Conservation (phyloP, 2,797 vertebrate species). For the Chromis chromis region DNA sequence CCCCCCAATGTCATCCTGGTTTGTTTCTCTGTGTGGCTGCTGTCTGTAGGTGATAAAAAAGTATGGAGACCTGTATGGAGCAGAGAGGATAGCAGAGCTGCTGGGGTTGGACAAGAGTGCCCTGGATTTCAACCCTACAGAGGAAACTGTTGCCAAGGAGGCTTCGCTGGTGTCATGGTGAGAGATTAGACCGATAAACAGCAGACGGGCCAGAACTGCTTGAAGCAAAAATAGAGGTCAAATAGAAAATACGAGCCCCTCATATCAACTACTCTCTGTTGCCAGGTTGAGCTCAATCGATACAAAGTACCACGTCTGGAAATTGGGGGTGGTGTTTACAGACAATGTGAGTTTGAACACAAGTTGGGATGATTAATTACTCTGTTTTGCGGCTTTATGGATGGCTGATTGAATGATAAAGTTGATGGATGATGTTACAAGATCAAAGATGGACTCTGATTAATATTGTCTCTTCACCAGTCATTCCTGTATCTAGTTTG, state of each 20-base stretch:
- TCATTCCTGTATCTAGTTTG: slow-evolving; percentile 97
- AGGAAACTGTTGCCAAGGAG: slow-evolving; percentile 91
- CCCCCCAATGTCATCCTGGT: neutral
- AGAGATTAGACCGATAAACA: slow-evolving; percentile 53
- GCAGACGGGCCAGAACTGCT: neutral
- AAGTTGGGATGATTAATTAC: slow-evolving; percentile 14
- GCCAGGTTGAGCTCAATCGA: slow-evolving; percentile 96
- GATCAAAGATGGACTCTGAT: slow-evolving; percentile 7
- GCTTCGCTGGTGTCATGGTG: slow-evolving; percentile 95
- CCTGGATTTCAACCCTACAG: slow-evolving; percentile 96
- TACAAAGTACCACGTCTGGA: slow-evolving; percentile 98
- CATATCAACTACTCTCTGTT: slow-evolving; percentile 44
- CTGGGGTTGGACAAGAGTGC: slow-evolving; percentile 96
- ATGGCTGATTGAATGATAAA: neutral
- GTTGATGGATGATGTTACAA: slow-evolving; percentile 1
- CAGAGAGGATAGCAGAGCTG: slow-evolving; percentile 96
- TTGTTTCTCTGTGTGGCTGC: slow-evolving; percentile 1
- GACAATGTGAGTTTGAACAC: slow-evolving; percentile 91
- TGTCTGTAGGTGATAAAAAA: slow-evolving; percentile 95
- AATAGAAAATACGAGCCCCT: slow-evolving; percentile 32
- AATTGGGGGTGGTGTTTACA: slow-evolving; percentile 97
- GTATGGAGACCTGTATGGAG: slow-evolving; percentile 96
- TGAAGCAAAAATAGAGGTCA: slow-evolving; percentile 38
- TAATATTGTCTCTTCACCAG: slow-evolving; percentile 73
- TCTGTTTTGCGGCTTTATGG: slow-evolving; percentile 7